Evolutionary conservation across 2,797 vertebrate genomes (phyloP).

Genomic region (Pseudochromis fuscus): DNA sequence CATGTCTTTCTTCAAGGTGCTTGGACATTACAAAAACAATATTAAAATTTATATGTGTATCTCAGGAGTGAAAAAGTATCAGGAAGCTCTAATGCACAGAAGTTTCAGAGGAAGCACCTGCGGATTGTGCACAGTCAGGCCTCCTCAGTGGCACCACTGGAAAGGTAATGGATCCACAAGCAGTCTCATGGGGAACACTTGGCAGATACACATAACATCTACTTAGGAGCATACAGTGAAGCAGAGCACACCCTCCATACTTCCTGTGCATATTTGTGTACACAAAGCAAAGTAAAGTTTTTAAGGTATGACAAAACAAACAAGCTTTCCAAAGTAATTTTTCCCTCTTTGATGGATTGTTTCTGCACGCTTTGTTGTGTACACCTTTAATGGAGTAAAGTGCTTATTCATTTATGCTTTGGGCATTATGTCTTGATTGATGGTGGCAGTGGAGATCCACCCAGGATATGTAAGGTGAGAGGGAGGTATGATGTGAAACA

Average conservation of each 20-base stretch:
- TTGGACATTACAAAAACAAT: slow-evolving; percentile 39
- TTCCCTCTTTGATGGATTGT: background rate
- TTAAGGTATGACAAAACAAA: slow-evolving; percentile 38
- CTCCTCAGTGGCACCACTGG: slow-evolving; percentile 68
- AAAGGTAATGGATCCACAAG: slow-evolving; percentile 81
- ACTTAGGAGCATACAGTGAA: slow-evolving; percentile 72
- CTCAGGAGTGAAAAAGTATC: slow-evolving; percentile 44
- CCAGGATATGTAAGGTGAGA: background rate
- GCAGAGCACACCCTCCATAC: slow-evolving; percentile 52
- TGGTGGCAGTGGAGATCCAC: background rate
- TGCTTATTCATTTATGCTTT: slow-evolving; percentile 1
- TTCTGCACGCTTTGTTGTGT: slow-evolving; percentile 38
- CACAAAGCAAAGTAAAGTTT: slow-evolving; percentile 49
- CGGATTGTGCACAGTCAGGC: slow-evolving; percentile 61
- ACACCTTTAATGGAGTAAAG: slow-evolving; percentile 6
- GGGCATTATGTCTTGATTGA: background rate
- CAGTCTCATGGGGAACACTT: slow-evolving; percentile 76
- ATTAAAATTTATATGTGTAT: slow-evolving; percentile 28
- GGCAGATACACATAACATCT: slow-evolving; percentile 68
- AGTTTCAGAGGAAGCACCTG: slow-evolving; percentile 68
- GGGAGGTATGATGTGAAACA: background rate
- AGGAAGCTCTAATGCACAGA: slow-evolving; percentile 62
- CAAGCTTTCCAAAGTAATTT: slow-evolving; percentile 18
- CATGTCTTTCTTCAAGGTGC: slow-evolving; percentile 41
- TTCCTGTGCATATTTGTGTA: slow-evolving; percentile 65